Evolutionary conservation across 2,888 invertebrate genomes (phyloP).

Genomic region (Penaeus monodon): DNA sequence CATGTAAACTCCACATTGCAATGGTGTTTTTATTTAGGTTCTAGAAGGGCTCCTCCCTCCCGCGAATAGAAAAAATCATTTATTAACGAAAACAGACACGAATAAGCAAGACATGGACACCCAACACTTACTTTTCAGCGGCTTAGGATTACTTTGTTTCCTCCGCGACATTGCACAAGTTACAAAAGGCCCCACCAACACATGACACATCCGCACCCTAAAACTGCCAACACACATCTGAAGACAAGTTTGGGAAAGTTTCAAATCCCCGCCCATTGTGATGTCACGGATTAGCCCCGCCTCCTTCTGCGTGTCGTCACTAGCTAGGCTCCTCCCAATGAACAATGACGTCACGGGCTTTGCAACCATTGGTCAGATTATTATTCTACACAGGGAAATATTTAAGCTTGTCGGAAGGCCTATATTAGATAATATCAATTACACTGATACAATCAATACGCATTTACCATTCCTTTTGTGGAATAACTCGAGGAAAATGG

Average conservation of each 20-base stretch:
- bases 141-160: slow-evolving; percentile 96
- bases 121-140: slow-evolving; percentile 87
- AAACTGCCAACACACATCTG: slow-evolving; percentile 61
- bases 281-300: slow-evolving; percentile 47
- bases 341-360: not conserved
- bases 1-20: no score
- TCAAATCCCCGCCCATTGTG: slow-evolving; percentile 50
- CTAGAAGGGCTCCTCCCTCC: no score
- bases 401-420: not conserved
- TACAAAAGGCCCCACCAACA: slow-evolving; percentile 41
- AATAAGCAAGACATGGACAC: slow-evolving; percentile 21
- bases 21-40: no score
- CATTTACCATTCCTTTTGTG: not conserved
- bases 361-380: not conserved
- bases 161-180: slow-evolving; percentile 83
- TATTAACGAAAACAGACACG: not conserved
- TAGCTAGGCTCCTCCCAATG: slow-evolving; percentile 9
- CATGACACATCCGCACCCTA: slow-evolving; percentile 56
- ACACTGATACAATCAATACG: no score
- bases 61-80: not conserved
- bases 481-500: no score
- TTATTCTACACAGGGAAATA: no score
- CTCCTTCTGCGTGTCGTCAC: slow-evolving; percentile 26
- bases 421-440: not conserved
- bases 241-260: slow-evolving; percentile 51